Conservation (phyloP, 2,888 invertebrate genomes). For the Cyclophora punctaria region DNA sequence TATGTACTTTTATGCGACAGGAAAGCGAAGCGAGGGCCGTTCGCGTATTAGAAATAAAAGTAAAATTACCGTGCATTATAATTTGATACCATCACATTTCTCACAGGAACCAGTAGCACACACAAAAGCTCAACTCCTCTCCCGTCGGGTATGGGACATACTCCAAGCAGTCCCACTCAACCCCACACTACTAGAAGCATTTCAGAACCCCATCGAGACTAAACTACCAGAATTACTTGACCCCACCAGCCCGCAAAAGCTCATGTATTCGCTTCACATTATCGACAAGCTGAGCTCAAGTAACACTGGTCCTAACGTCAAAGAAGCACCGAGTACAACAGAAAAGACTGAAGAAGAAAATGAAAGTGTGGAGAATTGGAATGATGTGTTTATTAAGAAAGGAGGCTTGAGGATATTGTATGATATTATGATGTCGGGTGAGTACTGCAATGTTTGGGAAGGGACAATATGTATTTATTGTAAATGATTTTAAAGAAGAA, state of each 20-base stretch:
- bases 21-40: no score
- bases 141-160: constrained; percentile 95
- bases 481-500: background rate
- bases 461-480: background rate
- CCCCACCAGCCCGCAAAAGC: constrained; percentile 91
- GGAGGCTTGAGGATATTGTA: constrained; percentile 92
- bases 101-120: constrained; percentile 81
- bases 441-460: constrained; percentile 11
- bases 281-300: constrained; percentile 74
- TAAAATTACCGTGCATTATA: no score
- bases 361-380: constrained; percentile 75
- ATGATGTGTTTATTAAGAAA: constrained; percentile 86
- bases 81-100: background rate
- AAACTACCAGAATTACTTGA: constrained; percentile 86
- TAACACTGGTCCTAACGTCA: constrained; percentile 40
- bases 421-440: constrained; percentile 92
- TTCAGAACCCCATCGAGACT: constrained; percentile 82
- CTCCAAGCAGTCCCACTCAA: constrained; percentile 93
- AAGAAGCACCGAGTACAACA: constrained; percentile 35
- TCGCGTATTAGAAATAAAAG: no score
- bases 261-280: constrained; percentile 96
- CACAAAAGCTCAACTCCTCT: constrained; percentile 91
- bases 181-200: constrained; percentile 88
- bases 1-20: no score
- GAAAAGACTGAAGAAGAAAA: constrained; percentile 57